Evolutionary conservation across 2,797 vertebrate genomes (phyloP), one percentile per base, ranked within the genome.

Genomic region (Amphiprion clarkii): DNA sequence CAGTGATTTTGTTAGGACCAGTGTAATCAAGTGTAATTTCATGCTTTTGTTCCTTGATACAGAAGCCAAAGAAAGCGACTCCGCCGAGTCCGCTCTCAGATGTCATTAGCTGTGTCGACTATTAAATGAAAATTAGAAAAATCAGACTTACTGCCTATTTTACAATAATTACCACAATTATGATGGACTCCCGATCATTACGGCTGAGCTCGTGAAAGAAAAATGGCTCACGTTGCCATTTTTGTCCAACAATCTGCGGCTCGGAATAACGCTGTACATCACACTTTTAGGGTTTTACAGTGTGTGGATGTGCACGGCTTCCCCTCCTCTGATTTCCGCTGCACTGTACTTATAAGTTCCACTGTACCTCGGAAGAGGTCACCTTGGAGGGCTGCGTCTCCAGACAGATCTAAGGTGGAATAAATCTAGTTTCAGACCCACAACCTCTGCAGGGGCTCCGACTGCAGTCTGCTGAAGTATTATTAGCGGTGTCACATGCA

Each of bases 311-410:
- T 46, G 61, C 56, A 36, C 57, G 31, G n/a, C 63, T n/a, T 74
- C 46, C 36, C n/a, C 25, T 63, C 33, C 61, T 51, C 62, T 57
- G 57, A 60, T 68, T 80, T 72, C 48, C 63, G 6, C 78, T 60
- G 21, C 51, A 58, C 39, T 67, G 57, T 68, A 67, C 74, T 63
- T 76, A 64, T 10, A 71, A 74, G 67, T 77, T 81, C 76, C 54
- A 61, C 44, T 62, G 66, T 53, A 74, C 63, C 75, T 78, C 74
- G 54, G 13, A 42, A 31, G 42, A 58, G 64, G 88, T 91, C 89
- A 90, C 88, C 91, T 91, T 89, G 87, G 44, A 72, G 55, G 74
- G 76, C 33, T 70, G 75, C 56, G 66, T 79, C 71, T 81, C 60
- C 53, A 51, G 60, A 76, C 60, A 78, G 66, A 86, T 78, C 69